These are phyloP conservation scores for Budorcas taxicolor DNA, from an alignment of 2,113 vertebrate species.

Conservation along the genomic window DNA sequence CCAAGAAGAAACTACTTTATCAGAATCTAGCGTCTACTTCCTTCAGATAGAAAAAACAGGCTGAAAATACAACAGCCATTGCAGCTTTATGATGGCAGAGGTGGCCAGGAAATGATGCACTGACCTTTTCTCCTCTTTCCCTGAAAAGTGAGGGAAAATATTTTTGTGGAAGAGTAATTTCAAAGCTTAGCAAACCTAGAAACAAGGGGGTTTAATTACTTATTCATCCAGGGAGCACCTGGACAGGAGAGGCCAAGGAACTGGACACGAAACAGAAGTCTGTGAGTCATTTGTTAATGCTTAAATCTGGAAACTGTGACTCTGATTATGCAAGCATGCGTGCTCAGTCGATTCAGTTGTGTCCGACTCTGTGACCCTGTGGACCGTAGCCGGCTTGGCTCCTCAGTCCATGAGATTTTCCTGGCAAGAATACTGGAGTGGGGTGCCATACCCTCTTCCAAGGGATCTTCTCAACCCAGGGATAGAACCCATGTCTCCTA, in stretches of 20 bases:
- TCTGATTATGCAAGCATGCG: not conserved
- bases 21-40: not conserved
- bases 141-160: not conserved
- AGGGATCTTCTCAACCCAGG: not conserved
- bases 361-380: not conserved
- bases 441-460: not conserved
- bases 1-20: not conserved
- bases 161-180: not conserved
- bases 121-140: not conserved
- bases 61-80: not conserved
- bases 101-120: not conserved
- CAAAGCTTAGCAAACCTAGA: not conserved
- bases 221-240: not conserved
- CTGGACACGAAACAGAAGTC: not conserved
- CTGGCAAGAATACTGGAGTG: not conserved
- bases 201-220: not conserved
- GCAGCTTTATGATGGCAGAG: not conserved
- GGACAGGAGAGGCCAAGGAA: not conserved
- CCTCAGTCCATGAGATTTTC: not conserved
- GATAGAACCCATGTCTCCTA: not conserved
- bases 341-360: not conserved
- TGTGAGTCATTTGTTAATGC: slow-evolving; percentile 26
- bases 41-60: not conserved
- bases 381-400: not conserved
- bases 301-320: slow-evolving; percentile 42